Conservation (phyloP, 2,797 vertebrate species). For the Enteromius viviparus region DNA sequence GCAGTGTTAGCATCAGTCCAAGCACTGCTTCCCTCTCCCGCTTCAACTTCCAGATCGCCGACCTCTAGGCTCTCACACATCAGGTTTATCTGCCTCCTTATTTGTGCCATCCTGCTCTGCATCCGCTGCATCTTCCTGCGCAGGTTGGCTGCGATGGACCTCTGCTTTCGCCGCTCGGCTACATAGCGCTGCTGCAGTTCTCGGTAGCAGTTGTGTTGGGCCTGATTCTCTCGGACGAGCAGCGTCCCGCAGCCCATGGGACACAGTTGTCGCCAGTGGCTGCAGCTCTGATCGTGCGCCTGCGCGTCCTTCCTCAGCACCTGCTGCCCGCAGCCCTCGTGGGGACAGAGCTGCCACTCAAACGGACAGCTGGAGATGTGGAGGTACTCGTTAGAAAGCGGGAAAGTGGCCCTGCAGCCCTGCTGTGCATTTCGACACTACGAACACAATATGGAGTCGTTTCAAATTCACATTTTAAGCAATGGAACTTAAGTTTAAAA, state of each 20-base stretch:
- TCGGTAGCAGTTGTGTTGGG: slow-evolving; percentile 73
- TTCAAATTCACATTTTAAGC: slow-evolving; percentile 8
- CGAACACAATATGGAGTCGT: background rate
- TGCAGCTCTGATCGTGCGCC: slow-evolving; percentile 68
- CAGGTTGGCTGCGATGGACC: slow-evolving; percentile 51
- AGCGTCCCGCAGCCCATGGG: slow-evolving; percentile 71
- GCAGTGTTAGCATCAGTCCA: slow-evolving; percentile 28
- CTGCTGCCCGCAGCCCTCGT: slow-evolving; percentile 67
- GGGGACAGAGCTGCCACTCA: slow-evolving; percentile 67
- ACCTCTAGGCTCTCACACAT: slow-evolving; percentile 69
- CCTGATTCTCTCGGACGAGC: slow-evolving; percentile 57
- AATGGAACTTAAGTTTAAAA: background rate
- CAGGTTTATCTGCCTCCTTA: slow-evolving; percentile 68
- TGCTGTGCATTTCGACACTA: slow-evolving; percentile 74
- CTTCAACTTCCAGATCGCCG: slow-evolving; percentile 43
- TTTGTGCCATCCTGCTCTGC: slow-evolving; percentile 64
- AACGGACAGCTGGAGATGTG: slow-evolving; percentile 72
- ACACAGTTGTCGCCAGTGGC: slow-evolving; percentile 63
- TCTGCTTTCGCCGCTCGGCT: slow-evolving; percentile 62
- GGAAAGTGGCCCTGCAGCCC: slow-evolving; percentile 74
- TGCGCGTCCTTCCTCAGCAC: slow-evolving; percentile 67
- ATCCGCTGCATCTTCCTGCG: slow-evolving; percentile 64
- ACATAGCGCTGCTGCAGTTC: slow-evolving; percentile 67
- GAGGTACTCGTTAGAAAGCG: slow-evolving; percentile 66
- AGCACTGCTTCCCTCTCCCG: slow-evolving; percentile 56